Base-by-base conservation (phyloP, 2,113 vertebrate species). In the Pollachius pollachius region DNA sequence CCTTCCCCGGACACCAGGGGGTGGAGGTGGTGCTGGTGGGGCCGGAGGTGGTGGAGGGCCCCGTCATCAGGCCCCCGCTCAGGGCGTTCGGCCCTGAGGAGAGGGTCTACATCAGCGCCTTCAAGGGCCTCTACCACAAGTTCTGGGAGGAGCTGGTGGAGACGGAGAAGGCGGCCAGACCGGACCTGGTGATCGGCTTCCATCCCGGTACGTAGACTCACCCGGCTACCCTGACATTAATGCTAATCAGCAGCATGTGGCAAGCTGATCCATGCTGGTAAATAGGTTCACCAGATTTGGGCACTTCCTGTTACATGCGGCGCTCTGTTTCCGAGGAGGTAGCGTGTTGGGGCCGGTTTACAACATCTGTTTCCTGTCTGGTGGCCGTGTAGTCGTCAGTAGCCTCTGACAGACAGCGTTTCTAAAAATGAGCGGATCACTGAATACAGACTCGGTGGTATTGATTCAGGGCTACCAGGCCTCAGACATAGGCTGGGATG, bases 111-210 rank as follows among this genome's bases (percentile, higher is more conserved):
- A 93, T 99, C 84, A 97, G 94, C 59, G 91, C 94, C 80, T 92
- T 95, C 78, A 97, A 93, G 76, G 93, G 92, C 30, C 94, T 98
- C 19, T 99, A 99, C 79, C 97, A 99, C 0, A 91, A 96, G 80
- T 98, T 97, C 89, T 99, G 96, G 96, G 97, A 99, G 76, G 93
- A 95, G 0, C 63, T 95, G 0, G 88, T 99, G 82, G 95, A 97
- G 84, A 94, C 85, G 54, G 88, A 91, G 61, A 84, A 91, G 75
- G 93, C 89, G 0, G 74, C 94, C 5, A 93, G 80, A 78, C 97
- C 97, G 0, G 92, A 98, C 68, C 83, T 99, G 67, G 95, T 97
- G 72, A 92, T 96, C 15, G 96, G 94, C 65, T 99, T 97, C 81
- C 96, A 99, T 79, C 97, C 97, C 1, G 96, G 97, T 98, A 89